Conservation (phyloP, 2,113 vertebrate species). For the Lamprologus sp. region DNA sequence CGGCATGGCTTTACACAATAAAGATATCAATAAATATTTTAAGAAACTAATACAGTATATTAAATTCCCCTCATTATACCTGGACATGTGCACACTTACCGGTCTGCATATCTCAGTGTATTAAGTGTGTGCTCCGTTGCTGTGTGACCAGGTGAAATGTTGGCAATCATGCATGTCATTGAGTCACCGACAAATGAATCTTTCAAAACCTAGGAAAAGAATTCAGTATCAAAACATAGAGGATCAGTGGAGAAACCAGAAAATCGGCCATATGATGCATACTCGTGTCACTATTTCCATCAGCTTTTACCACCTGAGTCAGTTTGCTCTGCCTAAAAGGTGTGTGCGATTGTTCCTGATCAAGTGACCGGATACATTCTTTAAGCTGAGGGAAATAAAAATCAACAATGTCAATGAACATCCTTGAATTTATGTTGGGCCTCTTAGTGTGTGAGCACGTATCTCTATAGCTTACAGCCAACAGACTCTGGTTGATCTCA, state of each 20-base stretch:
- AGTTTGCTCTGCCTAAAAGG: conserved; percentile 93
- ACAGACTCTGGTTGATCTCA: conserved; percentile 92
- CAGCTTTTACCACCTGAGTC: conserved; percentile 73
- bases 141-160: conserved; percentile 81
- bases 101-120: conserved; percentile 87
- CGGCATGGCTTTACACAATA: not conserved
- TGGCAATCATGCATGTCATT: conserved; percentile 93
- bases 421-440: not conserved
- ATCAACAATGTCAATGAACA: not conserved
- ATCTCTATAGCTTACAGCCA: conserved; percentile 76
- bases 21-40: not conserved
- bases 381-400: conserved; percentile 74
- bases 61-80: not conserved
- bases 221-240: not conserved
- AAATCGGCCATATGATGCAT: not conserved
- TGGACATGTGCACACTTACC: conserved; percentile 63
- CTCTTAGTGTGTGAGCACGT: not conserved
- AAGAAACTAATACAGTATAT: not conserved
- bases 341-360: conserved; percentile 82
- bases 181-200: conserved; percentile 91
- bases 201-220: conserved; percentile 78
- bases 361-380: conserved; percentile 88
- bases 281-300: not conserved
- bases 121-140: conserved; percentile 89
- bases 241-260: not conserved